Evolutionary conservation across 2,113 vertebrate genomes (phyloP), one percentile per base, ranked within the genome.

Genomic region (Spea bombifrons): DNA sequence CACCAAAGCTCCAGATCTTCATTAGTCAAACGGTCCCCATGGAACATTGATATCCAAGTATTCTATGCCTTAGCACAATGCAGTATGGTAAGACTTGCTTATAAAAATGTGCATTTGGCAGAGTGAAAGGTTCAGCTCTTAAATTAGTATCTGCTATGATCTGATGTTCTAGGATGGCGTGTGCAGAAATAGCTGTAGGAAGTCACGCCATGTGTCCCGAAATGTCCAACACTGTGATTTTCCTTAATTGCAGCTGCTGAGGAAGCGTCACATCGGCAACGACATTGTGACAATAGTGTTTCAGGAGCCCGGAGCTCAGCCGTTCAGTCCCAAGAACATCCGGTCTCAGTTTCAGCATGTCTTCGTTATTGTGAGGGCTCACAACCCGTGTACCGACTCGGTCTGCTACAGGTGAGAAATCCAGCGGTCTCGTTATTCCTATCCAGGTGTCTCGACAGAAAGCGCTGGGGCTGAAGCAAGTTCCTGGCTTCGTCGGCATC

Each of bases 231-330:
- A 57, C 47, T 74, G 45, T 83, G 71, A 48, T 8, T 59, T 81
- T 61, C 9, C 8, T 80, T 59, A 71, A 15, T 76, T 82, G 55
- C 75, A 97, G 95, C 87, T 98, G 85, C 90, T 98, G 73, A 92
- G 96, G 85, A 98, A 98, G 85, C 91, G 96, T 12, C 96, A 98
- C 84, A 97, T 98, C 82, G 96, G 96, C 57, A 98, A 98, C 78
- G 96, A 98, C 88, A 98, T 98, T 4, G 96, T 98, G 84, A 98
- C 96, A 55, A 96, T 98, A 82, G 96, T 98, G 90, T 97, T 98
- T 90, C 96, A 98, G 89, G 96, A 98, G 86, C 95, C 96, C 2
- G 96, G 96, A 72, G 92, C 96, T 73, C 94, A 95, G 71, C 94
- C 96, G 0, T 98, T 98, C 90, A 97, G 95, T 66, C 96, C 96